Conservation (phyloP, 2,113 vertebrate species). For the Rhabdornis inornatus region DNA sequence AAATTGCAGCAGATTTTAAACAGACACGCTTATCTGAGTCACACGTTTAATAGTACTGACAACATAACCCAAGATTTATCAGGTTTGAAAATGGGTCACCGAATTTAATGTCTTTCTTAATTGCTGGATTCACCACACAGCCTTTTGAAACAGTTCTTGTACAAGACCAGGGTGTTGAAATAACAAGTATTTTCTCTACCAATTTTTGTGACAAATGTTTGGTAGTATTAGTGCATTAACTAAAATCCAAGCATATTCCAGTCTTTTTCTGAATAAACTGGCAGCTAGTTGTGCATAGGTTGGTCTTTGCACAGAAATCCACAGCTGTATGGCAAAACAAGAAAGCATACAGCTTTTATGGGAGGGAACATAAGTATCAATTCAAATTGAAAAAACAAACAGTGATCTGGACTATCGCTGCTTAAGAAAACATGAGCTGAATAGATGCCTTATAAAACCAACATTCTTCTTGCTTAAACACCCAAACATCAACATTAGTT, state of each 20-base stretch:
- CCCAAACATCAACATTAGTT: conserved; percentile 40
- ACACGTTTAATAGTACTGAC: neutral
- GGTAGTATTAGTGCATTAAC: neutral
- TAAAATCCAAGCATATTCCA: conserved; percentile 9
- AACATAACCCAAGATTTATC: neutral
- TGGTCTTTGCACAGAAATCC: neutral
- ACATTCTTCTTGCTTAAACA: conserved; percentile 61
- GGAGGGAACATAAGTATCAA: conserved; percentile 53
- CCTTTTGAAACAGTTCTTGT: neutral
- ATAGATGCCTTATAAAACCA: conserved; percentile 55
- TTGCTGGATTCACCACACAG: neutral
- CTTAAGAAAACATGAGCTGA: conserved; percentile 68
- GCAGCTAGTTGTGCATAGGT: neutral
- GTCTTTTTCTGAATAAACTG: conserved; percentile 5
- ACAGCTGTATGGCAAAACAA: conserved; percentile 28
- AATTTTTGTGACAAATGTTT: conserved; percentile 21
- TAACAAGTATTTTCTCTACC: conserved; percentile 4
- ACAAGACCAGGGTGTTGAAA: neutral
- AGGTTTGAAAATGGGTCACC: neutral
- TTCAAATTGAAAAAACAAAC: conserved; percentile 59
- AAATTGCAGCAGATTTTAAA: neutral
- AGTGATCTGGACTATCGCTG: conserved; percentile 29
- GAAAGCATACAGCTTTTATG: conserved; percentile 54
- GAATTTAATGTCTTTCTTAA: neutral
- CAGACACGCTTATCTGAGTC: neutral